phyloP scores from a whole-genome alignment of 1,140 invertebrate species.

The Asobara japonica region DNA sequence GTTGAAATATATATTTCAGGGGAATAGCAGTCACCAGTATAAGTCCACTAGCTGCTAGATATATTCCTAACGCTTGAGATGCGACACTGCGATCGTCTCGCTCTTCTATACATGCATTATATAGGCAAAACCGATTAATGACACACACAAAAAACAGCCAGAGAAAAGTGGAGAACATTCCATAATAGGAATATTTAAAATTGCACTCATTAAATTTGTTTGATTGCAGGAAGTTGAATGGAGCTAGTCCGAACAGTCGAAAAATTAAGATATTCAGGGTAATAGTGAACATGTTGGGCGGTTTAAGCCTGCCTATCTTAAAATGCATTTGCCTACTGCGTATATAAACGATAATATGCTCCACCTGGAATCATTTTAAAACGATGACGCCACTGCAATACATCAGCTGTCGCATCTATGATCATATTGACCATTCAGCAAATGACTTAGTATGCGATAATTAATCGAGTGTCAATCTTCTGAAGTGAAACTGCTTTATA shows the following conservation, averaged over 20 bases:
- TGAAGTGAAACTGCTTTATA: too few species aligned
- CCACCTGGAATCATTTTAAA: background rate
- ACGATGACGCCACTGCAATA: background rate
- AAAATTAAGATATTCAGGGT: background rate
- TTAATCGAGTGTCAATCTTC: background rate
- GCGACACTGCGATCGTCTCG: background rate
- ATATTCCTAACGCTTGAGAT: background rate
- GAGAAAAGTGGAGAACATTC: background rate
- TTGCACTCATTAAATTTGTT: background rate
- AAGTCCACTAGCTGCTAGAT: too few species aligned
- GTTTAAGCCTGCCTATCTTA: background rate
- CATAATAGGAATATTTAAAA: background rate
- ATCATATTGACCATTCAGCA: background rate
- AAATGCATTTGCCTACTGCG: background rate
- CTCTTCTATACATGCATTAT: background rate
- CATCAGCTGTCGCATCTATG: background rate
- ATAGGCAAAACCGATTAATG: background rate
- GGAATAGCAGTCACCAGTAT: too few species aligned
- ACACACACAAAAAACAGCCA: background rate
- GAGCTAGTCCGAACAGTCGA: background rate
- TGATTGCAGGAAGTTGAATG: background rate
- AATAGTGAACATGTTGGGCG: background rate
- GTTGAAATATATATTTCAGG: too few species aligned
- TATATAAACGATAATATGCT: background rate
- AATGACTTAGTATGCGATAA: background rate